Evolutionary conservation across 2,113 vertebrate species (phyloP).

Genomic region (Nothobranchius kuhntae): DNA sequence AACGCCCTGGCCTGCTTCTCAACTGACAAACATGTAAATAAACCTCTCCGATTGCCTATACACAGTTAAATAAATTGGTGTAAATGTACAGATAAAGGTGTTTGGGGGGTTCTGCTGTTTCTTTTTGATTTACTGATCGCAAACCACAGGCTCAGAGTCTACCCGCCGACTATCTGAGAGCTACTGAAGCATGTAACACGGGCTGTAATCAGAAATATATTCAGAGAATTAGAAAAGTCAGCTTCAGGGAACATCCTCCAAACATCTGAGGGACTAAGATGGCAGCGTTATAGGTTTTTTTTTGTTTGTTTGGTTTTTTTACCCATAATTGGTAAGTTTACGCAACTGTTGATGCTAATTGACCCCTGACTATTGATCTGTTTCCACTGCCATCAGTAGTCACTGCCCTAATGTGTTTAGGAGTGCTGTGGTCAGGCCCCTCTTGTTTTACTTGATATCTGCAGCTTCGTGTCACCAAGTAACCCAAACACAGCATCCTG

Average conservation of each 20-base stretch:
- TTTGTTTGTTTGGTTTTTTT: neutral
- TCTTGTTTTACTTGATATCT: slow-evolving; percentile 41
- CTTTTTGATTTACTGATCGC: slow-evolving; percentile 20
- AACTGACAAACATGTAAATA: slow-evolving; percentile 66
- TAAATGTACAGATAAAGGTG: slow-evolving; percentile 52
- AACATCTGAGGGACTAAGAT: slow-evolving; percentile 7
- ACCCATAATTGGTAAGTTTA: slow-evolving; percentile 19
- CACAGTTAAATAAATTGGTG: slow-evolving; percentile 42
- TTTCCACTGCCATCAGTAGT: slow-evolving; percentile 50
- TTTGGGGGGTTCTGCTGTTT: slow-evolving; percentile 1
- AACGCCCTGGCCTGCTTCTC: slow-evolving; percentile 54
- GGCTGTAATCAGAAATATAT: slow-evolving; percentile 13
- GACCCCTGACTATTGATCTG: slow-evolving; percentile 29
- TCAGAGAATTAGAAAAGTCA: neutral
- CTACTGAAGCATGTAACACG: neutral
- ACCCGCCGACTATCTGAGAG: slow-evolving; percentile 1
- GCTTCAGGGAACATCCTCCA: slow-evolving; percentile 20
- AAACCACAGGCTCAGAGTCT: slow-evolving; percentile 21
- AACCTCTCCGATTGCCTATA: slow-evolving; percentile 52
- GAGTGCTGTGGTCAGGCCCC: slow-evolving; percentile 12
- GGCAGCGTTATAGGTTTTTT: neutral
- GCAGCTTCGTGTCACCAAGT: slow-evolving; percentile 51
- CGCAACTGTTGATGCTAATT: slow-evolving; percentile 9
- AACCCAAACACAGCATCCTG: slow-evolving; percentile 23
- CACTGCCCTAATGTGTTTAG: slow-evolving; percentile 32